Evolutionary conservation across 2,888 invertebrate species (phyloP), one percentile per base, ranked within the genome.

Genomic region (Acanthopleura granulata): DNA sequence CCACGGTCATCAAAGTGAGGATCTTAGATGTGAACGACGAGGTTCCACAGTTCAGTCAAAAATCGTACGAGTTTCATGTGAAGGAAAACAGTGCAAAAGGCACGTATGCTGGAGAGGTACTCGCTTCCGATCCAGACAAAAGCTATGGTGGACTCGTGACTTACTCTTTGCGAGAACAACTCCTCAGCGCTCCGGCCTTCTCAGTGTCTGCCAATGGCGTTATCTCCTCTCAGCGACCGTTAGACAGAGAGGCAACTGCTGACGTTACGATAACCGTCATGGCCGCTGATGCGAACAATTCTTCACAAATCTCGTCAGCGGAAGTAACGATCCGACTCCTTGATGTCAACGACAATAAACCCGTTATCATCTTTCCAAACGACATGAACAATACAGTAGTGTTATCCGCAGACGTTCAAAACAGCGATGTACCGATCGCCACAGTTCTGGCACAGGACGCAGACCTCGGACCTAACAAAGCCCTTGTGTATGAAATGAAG

Each of bases 21-120:
- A 93, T 97, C 0, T 94, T 95, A 49, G 97, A 97, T 88, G 93
- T 94, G 12, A 97, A 97, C 87, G 97, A 97, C 87, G 95, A 96
- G 85, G 93, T 94, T 15, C 97, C 97, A 0, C 89, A 93, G 18
- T 97, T 97, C 90, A 92, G 93, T 49, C 92, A 93, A 50, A 92
- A 91, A 22, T 93, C 94, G 81, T 80, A 4, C 92, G 95, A 12
- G 96, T 97, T 91, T 92, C 93, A 93, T 15, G 93, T 97, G 0
- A 94, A 94, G 80, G 97, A 97, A 91, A 78, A 80, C 72, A 93
- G 94, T 0, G 92, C 94, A 40, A 89, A 94, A 40, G 94, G 95
- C 0, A 92, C 94, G 49, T 93, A 93, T 0, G 91, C 97, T 0
- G 93, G 94, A 0, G 93, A 94, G 82, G 90, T 97, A 0, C 87